These are phyloP conservation scores for Apogon hyalosoma DNA, from an alignment of 2,797 vertebrate genomes.

Conservation along the genomic window DNA sequence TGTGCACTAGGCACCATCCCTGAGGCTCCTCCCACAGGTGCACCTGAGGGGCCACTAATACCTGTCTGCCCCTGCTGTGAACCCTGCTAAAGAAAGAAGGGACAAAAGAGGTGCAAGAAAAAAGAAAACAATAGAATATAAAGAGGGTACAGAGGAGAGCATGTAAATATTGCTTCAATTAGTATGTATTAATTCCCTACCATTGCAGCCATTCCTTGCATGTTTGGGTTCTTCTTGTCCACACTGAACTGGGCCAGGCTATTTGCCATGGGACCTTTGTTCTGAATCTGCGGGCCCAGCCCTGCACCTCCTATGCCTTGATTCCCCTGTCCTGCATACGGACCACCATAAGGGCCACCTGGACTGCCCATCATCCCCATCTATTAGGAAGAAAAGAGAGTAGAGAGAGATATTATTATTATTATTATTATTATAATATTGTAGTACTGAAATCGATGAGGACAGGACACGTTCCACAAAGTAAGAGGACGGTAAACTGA, in stretches of 20 bases:
- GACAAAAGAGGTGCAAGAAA: neutral
- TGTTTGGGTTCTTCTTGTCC: conserved; percentile 94
- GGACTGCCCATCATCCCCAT: conserved; percentile 95
- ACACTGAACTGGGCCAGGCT: conserved; percentile 91
- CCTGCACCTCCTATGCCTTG: conserved; percentile 90
- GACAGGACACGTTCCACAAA: neutral
- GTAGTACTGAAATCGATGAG: neutral
- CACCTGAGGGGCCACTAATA: conserved; percentile 69
- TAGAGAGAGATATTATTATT: neutral
- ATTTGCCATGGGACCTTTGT: conserved; percentile 92
- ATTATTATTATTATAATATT: too few relatives aligned
- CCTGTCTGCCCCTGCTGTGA: conserved; percentile 90
- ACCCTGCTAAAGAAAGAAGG: conserved; percentile 73
- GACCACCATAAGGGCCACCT: conserved; percentile 89
- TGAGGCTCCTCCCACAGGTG: conserved; percentile 71
- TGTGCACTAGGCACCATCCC: conserved; percentile 82
- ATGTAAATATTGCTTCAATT: neutral
- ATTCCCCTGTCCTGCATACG: conserved; percentile 90
- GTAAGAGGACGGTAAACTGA: neutral
- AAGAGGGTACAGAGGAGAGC: neutral
- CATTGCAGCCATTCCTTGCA: conserved; percentile 92
- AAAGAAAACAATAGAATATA: neutral
- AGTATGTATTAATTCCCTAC: conserved; percentile 76
- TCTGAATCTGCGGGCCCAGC: conserved; percentile 93
- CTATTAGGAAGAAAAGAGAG: conserved; percentile 71